Base-by-base conservation (phyloP, 2,888 invertebrate genomes). In the Pseudanteris insignis region DNA sequence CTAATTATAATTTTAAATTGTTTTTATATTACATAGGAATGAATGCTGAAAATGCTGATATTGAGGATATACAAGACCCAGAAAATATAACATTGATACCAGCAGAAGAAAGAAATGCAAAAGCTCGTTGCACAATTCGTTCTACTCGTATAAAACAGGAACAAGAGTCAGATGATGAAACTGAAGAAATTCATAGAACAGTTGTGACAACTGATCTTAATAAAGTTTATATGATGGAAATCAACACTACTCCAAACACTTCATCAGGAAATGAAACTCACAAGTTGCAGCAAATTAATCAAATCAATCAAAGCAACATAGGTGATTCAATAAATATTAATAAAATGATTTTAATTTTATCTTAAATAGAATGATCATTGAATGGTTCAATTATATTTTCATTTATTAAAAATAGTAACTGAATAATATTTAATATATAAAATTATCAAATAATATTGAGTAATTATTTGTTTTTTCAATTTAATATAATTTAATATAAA, bases 11-110 rank as follows among this genome's bases (percentile, higher is more conserved):
- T 18, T 18, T 6, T 4, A 18, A 3, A 18, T 18, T 18, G 18
- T 18, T 18, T 18, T 18, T 11, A n/a, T n/a, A n/a, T n/a, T n/a
- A n/a, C n/a, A n/a, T n/a, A 76, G 79, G 80, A 25, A 77, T 80
- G 75, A 70, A 70, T 48, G 74, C 77, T 2, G 80, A 80, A 34
- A 79, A 77, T 64, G 63, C 74, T 29, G 80, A 80, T 50, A 72
- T 75, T 61, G 80, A 80, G 29, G 80, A 80, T 25, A 61, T 75
- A 28, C 71, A 76, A 0, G 78, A 79, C 60, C 83, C 83, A 3
- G 82, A 81, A 63, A 82, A 81, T 53, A 85, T 85, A 26, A 84
- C 84, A 4, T 66, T 85, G 14, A 69, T 73, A 15, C 77, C 78
- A 2, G 68, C 79, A 1, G 80, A 80, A 48, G 79, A 79, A 51